phyloP scores from a whole-genome alignment of 2,797 vertebrate genomes.

The Crypturellus tataupa region DNA sequence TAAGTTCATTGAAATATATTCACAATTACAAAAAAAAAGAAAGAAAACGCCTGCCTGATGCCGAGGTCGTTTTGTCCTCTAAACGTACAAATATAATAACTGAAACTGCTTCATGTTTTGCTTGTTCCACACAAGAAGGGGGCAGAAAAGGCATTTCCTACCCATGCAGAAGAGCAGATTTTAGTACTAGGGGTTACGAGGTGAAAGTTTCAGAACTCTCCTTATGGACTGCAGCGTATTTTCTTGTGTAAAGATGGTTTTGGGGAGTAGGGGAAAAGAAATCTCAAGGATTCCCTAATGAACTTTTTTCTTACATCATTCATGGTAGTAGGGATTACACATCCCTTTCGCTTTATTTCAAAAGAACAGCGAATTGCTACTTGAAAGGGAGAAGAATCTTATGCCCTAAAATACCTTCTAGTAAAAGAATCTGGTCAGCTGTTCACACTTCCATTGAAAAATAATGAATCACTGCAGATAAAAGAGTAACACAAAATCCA shows the following conservation, averaged over 20 bases:
- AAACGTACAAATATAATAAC: neutral
- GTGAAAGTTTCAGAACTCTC: neutral
- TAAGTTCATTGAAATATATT: neutral
- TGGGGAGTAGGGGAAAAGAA: fast-evolving
- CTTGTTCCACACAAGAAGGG: neutral
- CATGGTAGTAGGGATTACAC: neutral
- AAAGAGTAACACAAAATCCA: neutral
- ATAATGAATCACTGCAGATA: neutral
- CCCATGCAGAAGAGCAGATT: neutral
- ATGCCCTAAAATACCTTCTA: neutral
- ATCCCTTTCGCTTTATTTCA: neutral
- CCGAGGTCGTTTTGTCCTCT: neutral
- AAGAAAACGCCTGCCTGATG: neutral
- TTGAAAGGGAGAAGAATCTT: neutral
- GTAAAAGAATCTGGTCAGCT: neutral
- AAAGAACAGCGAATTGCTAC: neutral
- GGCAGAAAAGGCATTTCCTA: neutral
- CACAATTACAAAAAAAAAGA: neutral
- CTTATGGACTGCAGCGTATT: neutral
- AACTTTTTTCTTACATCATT: neutral
- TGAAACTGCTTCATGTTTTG: neutral
- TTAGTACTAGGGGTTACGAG: neutral
- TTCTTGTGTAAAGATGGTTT: neutral
- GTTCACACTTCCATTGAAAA: neutral
- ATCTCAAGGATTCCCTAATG: neutral